Conservation (phyloP, 2,113 vertebrate genomes). For the Chaetorhynchus papuensis region DNA sequence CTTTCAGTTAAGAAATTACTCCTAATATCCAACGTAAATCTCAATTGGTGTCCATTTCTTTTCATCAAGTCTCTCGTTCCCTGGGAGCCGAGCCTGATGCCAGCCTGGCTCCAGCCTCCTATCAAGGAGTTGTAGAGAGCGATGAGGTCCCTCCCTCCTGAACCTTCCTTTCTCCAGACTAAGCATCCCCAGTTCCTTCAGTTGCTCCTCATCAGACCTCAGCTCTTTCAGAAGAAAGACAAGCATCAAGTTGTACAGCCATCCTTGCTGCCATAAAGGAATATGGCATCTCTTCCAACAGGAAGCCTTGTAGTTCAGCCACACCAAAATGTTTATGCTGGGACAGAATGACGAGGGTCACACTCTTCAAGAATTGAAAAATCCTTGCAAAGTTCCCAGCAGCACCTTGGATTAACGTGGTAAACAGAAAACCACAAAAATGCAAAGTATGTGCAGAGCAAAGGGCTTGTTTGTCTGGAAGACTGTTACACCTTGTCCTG, state of each 20-base stretch:
- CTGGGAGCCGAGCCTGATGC: accelerated
- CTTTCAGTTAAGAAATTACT: neutral
- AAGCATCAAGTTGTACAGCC: too few species aligned
- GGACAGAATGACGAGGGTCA: accelerated
- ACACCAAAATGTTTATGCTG: neutral
- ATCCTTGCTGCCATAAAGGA: neutral
- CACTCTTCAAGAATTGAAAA: neutral
- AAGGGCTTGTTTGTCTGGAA: neutral
- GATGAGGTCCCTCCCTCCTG: accelerated
- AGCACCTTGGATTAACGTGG: neutral
- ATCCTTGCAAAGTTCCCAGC: neutral
- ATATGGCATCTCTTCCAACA: neutral
- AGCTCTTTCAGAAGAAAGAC: neutral
- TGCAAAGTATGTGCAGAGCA: accelerated
- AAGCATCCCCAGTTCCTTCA: neutral
- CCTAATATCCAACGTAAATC: neutral
- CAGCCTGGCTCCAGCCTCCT: neutral
- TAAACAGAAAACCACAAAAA: neutral
- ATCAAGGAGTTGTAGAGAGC: too few species aligned
- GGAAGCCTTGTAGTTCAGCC: neutral
- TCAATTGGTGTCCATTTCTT: accelerated
- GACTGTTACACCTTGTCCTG: neutral
- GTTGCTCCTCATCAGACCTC: neutral
- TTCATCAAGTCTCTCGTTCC: neutral
- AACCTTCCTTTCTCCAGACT: neutral